Evolutionary conservation across 1,140 invertebrate species (phyloP).

Genomic region (Drosophila asahinai): DNA sequence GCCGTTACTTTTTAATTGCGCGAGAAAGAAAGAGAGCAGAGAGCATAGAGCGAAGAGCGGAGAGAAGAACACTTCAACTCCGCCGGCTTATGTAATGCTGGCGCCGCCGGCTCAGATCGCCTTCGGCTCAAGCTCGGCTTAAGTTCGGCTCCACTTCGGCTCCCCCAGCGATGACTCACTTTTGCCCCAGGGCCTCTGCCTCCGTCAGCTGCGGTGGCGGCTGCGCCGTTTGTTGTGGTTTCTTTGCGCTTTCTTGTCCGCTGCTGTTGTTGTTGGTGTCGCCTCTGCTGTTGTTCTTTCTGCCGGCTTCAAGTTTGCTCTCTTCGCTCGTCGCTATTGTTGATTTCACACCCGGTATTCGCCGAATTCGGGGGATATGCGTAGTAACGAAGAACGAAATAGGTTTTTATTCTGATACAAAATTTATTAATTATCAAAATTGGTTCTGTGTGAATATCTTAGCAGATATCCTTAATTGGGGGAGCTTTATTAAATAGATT

Average conservation of each 20-base stretch:
- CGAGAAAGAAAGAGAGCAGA: conserved; percentile 12
- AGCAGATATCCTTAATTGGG: neutral
- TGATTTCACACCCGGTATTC: conserved; percentile 5
- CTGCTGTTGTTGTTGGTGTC: conserved; percentile 11
- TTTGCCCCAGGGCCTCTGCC: conserved; percentile 42
- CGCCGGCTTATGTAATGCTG: conserved; percentile 68
- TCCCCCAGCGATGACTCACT: conserved; percentile 52
- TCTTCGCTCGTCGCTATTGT: conserved; percentile 39
- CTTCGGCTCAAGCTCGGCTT: conserved; percentile 17
- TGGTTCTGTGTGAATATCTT: neutral
- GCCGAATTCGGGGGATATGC: conserved; percentile 7
- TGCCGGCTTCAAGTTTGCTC: conserved; percentile 61
- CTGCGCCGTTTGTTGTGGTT: conserved; percentile 76
- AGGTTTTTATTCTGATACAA: neutral
- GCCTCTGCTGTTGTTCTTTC: conserved; percentile 37
- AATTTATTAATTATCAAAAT: neutral
- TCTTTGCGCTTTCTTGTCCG: conserved; percentile 44
- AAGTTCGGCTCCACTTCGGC: conserved; percentile 22
- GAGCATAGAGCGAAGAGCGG: neutral
- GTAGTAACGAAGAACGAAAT: neutral
- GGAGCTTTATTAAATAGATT: too few species aligned
- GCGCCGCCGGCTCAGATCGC: conserved; percentile 49
- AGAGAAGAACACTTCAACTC: conserved; percentile 16
- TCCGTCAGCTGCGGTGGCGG: conserved; percentile 35
- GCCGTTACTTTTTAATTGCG: conserved; percentile 73